Evolutionary conservation across 2,888 invertebrate genomes (phyloP).

Genomic region (Drosophila pegasa): DNA sequence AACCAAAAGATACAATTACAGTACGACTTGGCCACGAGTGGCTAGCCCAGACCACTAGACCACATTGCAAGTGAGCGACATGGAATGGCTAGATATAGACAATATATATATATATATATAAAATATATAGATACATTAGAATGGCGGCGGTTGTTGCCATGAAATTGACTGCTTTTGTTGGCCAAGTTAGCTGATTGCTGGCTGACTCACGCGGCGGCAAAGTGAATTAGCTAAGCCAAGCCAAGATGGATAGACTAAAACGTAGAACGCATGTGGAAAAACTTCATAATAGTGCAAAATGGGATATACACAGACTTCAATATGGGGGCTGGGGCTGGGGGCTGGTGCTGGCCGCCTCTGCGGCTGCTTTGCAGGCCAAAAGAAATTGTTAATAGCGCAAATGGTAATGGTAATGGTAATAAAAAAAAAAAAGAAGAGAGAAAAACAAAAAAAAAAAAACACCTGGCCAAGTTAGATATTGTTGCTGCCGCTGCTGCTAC

Average conservation of each 20-base stretch:
- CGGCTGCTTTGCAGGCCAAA: slow-evolving; percentile 58
- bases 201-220: slow-evolving; percentile 20
- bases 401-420: slow-evolving; percentile 60
- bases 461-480: slow-evolving; percentile 71
- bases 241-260: slow-evolving; percentile 20
- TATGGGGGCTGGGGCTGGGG: slow-evolving; percentile 16
- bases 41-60: slow-evolving; percentile 33
- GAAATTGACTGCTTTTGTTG: slow-evolving; percentile 77
- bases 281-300: slow-evolving; percentile 63
- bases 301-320: slow-evolving; percentile 46
- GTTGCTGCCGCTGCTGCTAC: slow-evolving; percentile 24
- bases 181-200: slow-evolving; percentile 52
- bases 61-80: slow-evolving; percentile 52
- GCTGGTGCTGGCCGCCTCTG: too few species aligned
- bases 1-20: slow-evolving; percentile 69
- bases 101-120: slow-evolving; percentile 5
- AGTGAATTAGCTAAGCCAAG: slow-evolving; percentile 25
- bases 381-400: slow-evolving; percentile 78
- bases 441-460: slow-evolving; percentile 44
- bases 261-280: slow-evolving; percentile 38
- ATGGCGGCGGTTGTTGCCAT: slow-evolving; percentile 63
- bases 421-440: slow-evolving; percentile 52
- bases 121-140: slow-evolving; percentile 66
- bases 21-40: slow-evolving; percentile 26
- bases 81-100: slow-evolving; percentile 29